Percentiles rank a stretch among this genome's conserved stretches.
Conservation (phyloP, 2,113 vertebrate species). For the Ibidorhyncha struthersii region DNA sequence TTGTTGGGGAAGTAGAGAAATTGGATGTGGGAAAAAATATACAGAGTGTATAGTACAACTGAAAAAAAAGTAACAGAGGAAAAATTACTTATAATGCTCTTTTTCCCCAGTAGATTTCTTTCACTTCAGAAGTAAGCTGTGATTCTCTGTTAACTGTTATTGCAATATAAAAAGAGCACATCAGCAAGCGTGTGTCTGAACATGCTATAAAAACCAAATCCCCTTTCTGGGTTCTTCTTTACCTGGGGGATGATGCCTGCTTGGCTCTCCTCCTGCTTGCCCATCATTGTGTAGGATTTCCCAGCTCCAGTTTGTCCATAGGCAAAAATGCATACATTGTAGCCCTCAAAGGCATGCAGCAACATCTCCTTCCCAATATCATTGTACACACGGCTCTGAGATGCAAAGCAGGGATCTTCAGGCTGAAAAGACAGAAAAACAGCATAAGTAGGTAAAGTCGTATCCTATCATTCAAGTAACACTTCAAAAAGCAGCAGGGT, state of each 20-base stretch:
- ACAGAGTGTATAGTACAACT: not conserved
- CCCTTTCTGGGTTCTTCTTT: not conserved
- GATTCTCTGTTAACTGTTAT: not conserved
- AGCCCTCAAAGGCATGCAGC: slow-evolving; percentile 95
- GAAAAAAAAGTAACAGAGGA: not conserved
- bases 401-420: slow-evolving; percentile 93
- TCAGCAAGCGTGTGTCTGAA: not conserved
- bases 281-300: slow-evolving; percentile 99
- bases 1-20: not conserved
- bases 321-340: slow-evolving; percentile 98
- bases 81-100: not conserved
- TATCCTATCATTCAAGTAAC: not conserved
- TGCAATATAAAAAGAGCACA: not conserved
- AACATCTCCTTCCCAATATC: slow-evolving; percentile 99
- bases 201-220: not conserved
- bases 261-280: slow-evolving; percentile 97
- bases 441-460: not conserved
- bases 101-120: not conserved
- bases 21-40: not conserved
- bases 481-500: not conserved
- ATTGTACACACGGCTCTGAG: slow-evolving; percentile 95
- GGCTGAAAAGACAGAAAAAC: slow-evolving; percentile 73
- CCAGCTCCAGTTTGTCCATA: slow-evolving; percentile 98
- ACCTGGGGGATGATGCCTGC: slow-evolving; percentile 99
- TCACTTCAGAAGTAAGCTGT: not conserved